Percentiles rank a stretch among this genome's conserved stretches.
phyloP scores from a whole-genome alignment of 2,113 vertebrate species.

The Macrotis lagotis region DNA sequence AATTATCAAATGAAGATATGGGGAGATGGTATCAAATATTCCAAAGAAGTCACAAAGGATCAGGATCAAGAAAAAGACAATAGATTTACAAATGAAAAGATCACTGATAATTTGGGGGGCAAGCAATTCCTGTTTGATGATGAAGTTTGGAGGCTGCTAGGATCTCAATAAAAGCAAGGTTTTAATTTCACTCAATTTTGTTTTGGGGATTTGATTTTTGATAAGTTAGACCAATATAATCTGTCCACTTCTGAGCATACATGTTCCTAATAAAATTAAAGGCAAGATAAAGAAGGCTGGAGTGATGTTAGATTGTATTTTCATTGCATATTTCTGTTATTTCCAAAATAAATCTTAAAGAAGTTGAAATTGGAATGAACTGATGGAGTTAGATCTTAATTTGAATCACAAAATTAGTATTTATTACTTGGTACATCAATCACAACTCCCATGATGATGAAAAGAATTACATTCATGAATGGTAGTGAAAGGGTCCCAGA shows the following conservation, averaged over 20 bases:
- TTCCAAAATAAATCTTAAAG: neutral
- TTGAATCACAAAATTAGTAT: neutral
- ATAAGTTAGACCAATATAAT: neutral
- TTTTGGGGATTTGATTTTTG: neutral
- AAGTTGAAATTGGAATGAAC: neutral
- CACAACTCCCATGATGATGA: neutral
- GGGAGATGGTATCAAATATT: neutral
- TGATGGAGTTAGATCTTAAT: neutral
- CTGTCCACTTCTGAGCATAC: neutral
- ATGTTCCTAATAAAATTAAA: neutral
- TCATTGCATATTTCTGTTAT: neutral
- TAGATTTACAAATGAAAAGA: neutral
- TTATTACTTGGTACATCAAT: neutral
- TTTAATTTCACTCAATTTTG: neutral
- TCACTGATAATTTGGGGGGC: neutral
- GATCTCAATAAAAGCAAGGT: neutral
- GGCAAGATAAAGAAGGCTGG: neutral
- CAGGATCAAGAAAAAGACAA: neutral
- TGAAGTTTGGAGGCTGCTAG: neutral
- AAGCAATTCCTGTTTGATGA: neutral
- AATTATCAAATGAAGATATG: neutral
- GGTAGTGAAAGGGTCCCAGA: neutral
- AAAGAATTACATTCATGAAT: neutral
- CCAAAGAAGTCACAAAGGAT: neutral
- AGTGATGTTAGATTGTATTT: neutral